Percentiles rank a stretch among this genome's conserved stretches.
phyloP scores from a whole-genome alignment of 2,888 invertebrate species.

The Cremastobaeus sp. region DNA sequence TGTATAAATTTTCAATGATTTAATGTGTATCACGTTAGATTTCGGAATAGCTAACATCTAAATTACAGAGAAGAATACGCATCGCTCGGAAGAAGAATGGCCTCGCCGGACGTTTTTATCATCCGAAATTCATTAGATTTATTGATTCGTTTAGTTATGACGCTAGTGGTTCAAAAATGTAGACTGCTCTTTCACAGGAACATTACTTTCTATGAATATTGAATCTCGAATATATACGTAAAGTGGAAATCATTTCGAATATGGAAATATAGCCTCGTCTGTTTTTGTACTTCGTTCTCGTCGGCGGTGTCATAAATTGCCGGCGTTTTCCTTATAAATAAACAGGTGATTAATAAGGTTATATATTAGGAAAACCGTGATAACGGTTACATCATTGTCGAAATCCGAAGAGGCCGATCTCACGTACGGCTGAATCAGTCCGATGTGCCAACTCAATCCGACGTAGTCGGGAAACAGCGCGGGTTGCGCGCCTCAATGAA shows the following conservation, averaged over 20 bases:
- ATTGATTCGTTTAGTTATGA: conserved; percentile 52
- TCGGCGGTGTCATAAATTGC: conserved; percentile 1
- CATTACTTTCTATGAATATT: conserved; percentile 4
- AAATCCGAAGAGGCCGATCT: no score
- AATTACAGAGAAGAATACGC: conserved; percentile 45
- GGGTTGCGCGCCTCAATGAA: conserved; percentile 12
- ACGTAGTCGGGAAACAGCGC: background rate
- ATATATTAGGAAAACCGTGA: no score
- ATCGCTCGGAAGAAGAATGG: conserved; percentile 10
- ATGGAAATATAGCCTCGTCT: conserved; percentile 17
- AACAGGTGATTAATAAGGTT: no score
- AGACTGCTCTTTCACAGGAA: conserved; percentile 5
- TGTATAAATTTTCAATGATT: conserved; percentile 40
- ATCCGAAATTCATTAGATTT: conserved; percentile 42
- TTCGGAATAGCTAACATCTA: conserved; percentile 41
- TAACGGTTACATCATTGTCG: no score
- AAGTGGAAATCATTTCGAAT: conserved; percentile 15
- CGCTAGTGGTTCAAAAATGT: conserved; percentile 4
- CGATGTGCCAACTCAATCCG: background rate
- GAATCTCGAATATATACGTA: background rate
- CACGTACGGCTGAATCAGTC: no score
- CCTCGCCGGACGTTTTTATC: conserved; percentile 3
- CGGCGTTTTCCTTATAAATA: no score
- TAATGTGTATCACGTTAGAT: conserved; percentile 37
- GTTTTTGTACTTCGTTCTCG: conserved; percentile 2